Percentiles rank a stretch among this genome's conserved stretches.
Conservation (phyloP, 2,888 invertebrate species). For the Alloscopus bannaensis region DNA sequence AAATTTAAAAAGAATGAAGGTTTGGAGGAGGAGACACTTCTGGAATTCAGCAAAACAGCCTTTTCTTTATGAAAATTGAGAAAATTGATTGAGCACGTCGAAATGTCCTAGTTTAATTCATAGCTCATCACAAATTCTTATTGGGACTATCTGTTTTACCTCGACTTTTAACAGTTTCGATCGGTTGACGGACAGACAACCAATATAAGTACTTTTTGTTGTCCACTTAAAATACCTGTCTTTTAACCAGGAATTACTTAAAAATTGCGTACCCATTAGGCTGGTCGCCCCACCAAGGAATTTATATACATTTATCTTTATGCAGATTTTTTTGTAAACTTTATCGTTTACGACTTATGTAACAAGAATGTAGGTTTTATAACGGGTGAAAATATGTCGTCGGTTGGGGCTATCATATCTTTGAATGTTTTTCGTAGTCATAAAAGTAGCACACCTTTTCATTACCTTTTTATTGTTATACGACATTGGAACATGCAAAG, state of each 20-base stretch:
- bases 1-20: no score
- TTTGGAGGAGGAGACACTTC: no score
- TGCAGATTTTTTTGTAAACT: neutral
- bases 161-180: neutral
- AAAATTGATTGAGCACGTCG: no score
- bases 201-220: no score
- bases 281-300: no score
- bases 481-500: no score
- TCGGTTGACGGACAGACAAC: neutral
- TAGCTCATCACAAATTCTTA: no score
- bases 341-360: constrained; percentile 17
- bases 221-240: no score
- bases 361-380: neutral
- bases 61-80: no score
- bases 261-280: neutral
- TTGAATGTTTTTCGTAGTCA: neutral
- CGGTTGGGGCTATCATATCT: neutral
- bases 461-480: no score
- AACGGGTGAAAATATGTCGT: neutral
- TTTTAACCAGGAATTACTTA: neutral
- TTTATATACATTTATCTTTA: neutral
- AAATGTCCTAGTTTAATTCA: no score
- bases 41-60: no score
- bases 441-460: constrained; percentile 7
- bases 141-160: neutral